Conservation (phyloP, 1,140 invertebrate species). For the Proctacanthus coquilletti region DNA sequence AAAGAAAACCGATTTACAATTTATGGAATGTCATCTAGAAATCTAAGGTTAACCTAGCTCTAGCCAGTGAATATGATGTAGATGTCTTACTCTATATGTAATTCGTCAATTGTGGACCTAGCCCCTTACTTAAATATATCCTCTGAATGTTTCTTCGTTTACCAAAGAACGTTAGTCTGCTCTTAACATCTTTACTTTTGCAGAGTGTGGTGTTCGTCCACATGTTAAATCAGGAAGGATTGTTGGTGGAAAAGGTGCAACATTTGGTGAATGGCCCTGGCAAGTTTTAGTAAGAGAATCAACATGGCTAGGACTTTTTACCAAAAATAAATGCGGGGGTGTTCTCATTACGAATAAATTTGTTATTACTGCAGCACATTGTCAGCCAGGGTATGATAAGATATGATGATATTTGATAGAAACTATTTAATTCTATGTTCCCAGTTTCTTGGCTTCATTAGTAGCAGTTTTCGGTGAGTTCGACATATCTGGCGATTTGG, state of each 20-base stretch:
- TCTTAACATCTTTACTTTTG: too few species aligned
- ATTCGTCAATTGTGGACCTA: too few species aligned
- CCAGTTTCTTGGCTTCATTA: conserved; percentile 72
- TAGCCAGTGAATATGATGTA: too few species aligned
- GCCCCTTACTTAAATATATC: too few species aligned
- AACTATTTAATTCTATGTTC: too few species aligned
- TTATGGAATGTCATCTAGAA: too few species aligned
- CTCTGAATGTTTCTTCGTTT: too few species aligned
- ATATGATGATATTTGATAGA: conserved; percentile 9
- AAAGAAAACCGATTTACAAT: too few species aligned
- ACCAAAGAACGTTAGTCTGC: too few species aligned
- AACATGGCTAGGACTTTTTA: conserved; percentile 83
- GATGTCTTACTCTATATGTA: too few species aligned
- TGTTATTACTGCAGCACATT: conserved; percentile 85
- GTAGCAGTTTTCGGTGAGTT: conserved; percentile 83
- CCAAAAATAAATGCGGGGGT: conserved; percentile 92
- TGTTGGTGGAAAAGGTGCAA: conserved; percentile 73
- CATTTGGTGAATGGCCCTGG: conserved; percentile 85
- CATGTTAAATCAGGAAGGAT: conserved; percentile 66
- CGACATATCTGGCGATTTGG: conserved; percentile 70
- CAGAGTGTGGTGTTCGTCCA: conserved; percentile 77
- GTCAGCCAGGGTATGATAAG: conserved; percentile 64
- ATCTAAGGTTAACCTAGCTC: too few species aligned
- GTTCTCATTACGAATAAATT: conserved; percentile 74
- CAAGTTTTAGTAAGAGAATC: conserved; percentile 82